Percentiles rank a stretch among this genome's conserved stretches.
Conservation (phyloP, 2,113 vertebrate genomes). For the Phainopepla nitens region DNA sequence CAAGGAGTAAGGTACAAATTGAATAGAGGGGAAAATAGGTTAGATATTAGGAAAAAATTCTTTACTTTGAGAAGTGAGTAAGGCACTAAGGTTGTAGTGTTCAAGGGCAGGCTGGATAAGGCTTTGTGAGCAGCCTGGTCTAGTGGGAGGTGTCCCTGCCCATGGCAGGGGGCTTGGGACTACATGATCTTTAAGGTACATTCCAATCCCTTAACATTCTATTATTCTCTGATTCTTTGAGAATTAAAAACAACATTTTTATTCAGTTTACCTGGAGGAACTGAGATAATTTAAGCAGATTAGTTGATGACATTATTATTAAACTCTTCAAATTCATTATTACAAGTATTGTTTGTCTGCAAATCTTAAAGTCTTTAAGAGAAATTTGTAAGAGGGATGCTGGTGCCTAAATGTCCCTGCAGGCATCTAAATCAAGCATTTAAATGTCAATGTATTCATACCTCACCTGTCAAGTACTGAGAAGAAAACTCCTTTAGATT, state of each 20-base stretch:
- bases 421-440: conserved; percentile 22
- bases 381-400: conserved; percentile 36
- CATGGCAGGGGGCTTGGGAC: neutral
- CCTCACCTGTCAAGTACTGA: neutral
- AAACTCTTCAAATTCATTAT: conserved; percentile 42
- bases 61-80: neutral
- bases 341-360: conserved; percentile 41
- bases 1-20: neutral
- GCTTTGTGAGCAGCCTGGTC: neutral
- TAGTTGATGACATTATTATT: conserved; percentile 50
- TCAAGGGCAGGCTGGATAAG: neutral
- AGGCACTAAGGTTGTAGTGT: neutral
- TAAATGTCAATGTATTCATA: conserved; percentile 60
- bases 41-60: neutral
- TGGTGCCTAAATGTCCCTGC: conserved; percentile 6
- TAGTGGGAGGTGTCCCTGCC: neutral
- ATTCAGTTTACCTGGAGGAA: neutral
- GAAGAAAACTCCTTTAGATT: neutral
- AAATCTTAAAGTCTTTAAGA: conserved; percentile 25
- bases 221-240: neutral
- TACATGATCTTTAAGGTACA: neutral
- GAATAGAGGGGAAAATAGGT: neutral
- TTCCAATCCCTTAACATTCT: neutral
- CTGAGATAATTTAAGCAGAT: conserved; percentile 29
- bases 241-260: neutral